A percentile compares a stretch with the other conserved stretches of the same genome.
Conservation (phyloP, 2,888 invertebrate genomes). For the Cephalotes varians region DNA sequence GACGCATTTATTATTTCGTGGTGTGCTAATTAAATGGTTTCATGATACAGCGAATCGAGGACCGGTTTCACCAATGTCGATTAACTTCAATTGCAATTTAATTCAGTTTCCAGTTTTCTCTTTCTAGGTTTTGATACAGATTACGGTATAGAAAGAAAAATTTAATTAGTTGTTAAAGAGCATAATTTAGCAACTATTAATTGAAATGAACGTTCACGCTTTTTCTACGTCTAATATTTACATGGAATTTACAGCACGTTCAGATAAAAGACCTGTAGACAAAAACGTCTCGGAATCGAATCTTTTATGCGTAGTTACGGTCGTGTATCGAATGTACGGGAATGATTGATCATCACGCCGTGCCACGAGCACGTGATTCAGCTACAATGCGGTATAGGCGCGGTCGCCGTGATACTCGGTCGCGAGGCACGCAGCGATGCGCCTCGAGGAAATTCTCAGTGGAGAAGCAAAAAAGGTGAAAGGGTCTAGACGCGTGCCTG, state of each 20-base stretch:
- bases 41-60: background rate
- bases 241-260: background rate
- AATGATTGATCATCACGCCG: conserved; percentile 70
- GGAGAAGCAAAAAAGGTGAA: conserved; percentile 28
- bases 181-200: background rate
- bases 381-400: conserved; percentile 67
- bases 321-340: conserved; percentile 9
- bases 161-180: background rate
- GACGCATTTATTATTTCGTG: conserved; percentile 18
- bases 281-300: background rate
- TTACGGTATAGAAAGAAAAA: background rate
- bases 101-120: background rate
- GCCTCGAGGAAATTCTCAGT: conserved; percentile 48
- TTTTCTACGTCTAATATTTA: background rate
- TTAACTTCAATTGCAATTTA: background rate
- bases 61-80: background rate
- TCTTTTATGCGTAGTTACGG: background rate
- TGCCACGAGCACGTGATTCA: conserved; percentile 60
- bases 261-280: background rate
- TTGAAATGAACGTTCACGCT: background rate
- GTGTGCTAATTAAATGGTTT: conserved; percentile 25
- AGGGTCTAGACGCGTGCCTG: background rate
- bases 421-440: conserved; percentile 45
- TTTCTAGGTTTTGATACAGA: background rate
- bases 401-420: conserved; percentile 46